phyloP scores from a whole-genome alignment of 2,888 invertebrate genomes.

The Punctoribates punctum region DNA sequence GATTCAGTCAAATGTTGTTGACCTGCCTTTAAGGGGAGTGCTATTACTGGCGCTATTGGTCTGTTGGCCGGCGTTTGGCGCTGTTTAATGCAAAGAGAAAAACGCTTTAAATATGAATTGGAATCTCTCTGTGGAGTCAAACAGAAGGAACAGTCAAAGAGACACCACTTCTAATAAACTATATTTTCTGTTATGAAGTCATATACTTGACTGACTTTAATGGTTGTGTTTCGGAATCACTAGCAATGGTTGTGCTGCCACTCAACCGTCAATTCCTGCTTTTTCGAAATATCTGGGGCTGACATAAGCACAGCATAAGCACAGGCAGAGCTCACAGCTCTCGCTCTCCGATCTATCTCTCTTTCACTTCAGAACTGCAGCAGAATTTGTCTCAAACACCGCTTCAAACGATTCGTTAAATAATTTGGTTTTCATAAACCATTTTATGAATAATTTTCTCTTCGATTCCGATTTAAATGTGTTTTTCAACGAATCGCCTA shows the following conservation, averaged over 20 bases:
- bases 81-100: neutral
- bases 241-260: slow-evolving; percentile 7
- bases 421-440: neutral
- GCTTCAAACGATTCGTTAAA: neutral
- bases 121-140: neutral
- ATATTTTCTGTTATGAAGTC: slow-evolving; percentile 7
- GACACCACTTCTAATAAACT: neutral
- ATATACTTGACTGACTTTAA: slow-evolving; percentile 36
- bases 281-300: slow-evolving; percentile 25
- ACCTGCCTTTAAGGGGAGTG: slow-evolving; percentile 24
- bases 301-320: slow-evolving; percentile 3
- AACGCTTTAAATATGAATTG: neutral
- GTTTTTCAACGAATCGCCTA: neutral
- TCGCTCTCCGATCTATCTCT: slow-evolving; percentile 1
- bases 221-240: slow-evolving; percentile 11
- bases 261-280: slow-evolving; percentile 38
- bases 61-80: slow-evolving; percentile 15
- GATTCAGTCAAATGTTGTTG: slow-evolving; percentile 18
- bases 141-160: neutral
- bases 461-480: neutral
- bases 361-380: neutral
- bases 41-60: neutral
- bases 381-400: neutral
- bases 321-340: neutral
- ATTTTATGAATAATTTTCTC: slow-evolving; percentile 4